phyloP scores from a whole-genome alignment of 2,113 vertebrate genomes.

The Aix galericulata region DNA sequence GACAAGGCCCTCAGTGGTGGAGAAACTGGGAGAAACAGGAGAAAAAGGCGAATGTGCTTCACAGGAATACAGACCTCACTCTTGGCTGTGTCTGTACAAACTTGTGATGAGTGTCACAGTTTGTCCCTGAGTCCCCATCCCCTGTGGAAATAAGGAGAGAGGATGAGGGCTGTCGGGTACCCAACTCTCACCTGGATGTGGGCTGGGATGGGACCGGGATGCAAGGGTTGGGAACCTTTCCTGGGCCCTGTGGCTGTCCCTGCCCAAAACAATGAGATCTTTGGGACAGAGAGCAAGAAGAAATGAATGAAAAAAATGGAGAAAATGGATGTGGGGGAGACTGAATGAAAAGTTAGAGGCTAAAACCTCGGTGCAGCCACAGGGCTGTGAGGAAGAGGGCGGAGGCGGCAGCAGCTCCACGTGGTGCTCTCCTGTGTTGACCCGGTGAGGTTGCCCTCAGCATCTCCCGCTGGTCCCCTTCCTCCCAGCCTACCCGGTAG shows the following conservation, averaged over 20 bases:
- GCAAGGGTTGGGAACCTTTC: rapidly evolving
- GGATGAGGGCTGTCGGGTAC: not conserved
- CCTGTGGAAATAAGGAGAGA: not conserved
- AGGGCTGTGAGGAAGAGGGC: not conserved
- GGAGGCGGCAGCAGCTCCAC: not conserved
- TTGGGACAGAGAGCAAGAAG: not conserved
- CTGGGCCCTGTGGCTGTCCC: not conserved
- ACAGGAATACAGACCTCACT: not conserved
- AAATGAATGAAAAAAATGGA: not conserved
- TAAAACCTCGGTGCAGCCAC: not conserved
- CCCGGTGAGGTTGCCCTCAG: not conserved
- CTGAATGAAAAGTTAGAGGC: not conserved
- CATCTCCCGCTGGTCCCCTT: slow-evolving; percentile 22
- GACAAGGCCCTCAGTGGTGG: not conserved
- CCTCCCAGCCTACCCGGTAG: not conserved
- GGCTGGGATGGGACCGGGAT: not conserved
- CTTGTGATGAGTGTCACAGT: not conserved
- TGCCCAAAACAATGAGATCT: not conserved
- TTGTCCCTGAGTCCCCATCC: not conserved
- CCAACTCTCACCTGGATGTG: no score
- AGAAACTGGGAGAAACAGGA: not conserved
- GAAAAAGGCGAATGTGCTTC: not conserved
- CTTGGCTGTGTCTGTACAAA: not conserved
- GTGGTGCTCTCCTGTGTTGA: not conserved
- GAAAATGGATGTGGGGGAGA: not conserved